Conservation (phyloP, 2,797 vertebrate species). For the Molossus molossus region DNA sequence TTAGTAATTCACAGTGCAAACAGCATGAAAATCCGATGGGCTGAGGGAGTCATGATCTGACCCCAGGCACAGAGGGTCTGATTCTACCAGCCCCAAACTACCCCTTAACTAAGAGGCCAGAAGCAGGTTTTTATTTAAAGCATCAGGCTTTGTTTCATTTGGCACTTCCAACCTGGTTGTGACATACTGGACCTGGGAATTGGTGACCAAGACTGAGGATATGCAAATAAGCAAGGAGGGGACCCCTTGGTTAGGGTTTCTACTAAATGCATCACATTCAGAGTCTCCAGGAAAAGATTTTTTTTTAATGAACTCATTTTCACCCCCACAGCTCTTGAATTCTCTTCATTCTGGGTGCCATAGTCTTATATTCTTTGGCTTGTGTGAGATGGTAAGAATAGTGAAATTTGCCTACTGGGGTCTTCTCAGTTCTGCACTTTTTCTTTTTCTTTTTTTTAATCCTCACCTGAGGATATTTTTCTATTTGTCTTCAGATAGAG, state of each 20-base stretch:
- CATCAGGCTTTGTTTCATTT: neutral
- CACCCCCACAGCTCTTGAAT: neutral
- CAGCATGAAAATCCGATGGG: neutral
- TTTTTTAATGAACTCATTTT: neutral
- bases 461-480: too few species aligned
- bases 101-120: neutral
- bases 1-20: slow-evolving; percentile 15
- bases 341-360: neutral
- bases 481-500: too few species aligned
- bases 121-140: neutral
- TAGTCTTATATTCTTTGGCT: neutral
- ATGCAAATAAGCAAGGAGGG: slow-evolving; percentile 15
- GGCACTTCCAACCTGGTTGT: neutral
- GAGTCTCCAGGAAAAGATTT: neutral
- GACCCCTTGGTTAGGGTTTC: neutral
- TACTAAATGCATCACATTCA: neutral
- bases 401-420: neutral
- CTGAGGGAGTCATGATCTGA: neutral
- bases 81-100: neutral
- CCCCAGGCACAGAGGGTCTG: neutral
- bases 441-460: slow-evolving; percentile 12
- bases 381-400: neutral
- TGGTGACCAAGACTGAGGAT: neutral
- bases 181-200: neutral
- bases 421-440: neutral